Conservation (phyloP, 2,888 invertebrate genomes). For the Salticus scenicus region DNA sequence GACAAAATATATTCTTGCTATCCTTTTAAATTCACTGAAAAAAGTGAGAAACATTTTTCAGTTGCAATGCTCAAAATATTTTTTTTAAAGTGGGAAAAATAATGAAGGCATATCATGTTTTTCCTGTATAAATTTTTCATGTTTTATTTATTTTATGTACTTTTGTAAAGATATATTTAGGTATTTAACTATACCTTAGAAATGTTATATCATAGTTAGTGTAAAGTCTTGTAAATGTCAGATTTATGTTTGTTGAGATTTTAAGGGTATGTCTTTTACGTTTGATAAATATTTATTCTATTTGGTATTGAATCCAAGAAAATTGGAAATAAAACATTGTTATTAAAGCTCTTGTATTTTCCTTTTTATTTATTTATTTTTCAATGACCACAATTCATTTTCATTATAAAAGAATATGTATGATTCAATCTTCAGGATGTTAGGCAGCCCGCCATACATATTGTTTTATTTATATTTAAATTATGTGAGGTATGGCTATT, state of each 20-base stretch:
- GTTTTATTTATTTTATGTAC: background rate
- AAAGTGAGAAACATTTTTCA: background rate
- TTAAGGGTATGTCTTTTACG: background rate
- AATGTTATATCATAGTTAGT: background rate
- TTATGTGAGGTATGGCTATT: too few relatives aligned
- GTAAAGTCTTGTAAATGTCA: background rate
- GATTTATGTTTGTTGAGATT: background rate
- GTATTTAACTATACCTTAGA: background rate
- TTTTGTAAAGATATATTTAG: slow-evolving; percentile 11
- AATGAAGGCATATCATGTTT: background rate
- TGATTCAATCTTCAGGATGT: too few relatives aligned
- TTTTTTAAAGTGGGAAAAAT: background rate
- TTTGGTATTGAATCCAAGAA: background rate
- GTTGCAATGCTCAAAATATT: background rate
- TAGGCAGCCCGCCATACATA: too few relatives aligned
- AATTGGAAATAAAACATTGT: background rate
- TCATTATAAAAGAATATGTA: too few relatives aligned
- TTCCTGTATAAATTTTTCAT: background rate
- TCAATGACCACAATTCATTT: too few relatives aligned
- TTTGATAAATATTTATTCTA: background rate
- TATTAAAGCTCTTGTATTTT: too few relatives aligned
- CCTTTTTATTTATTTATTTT: too few relatives aligned
- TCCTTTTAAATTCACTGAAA: background rate
- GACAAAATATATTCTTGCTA: too few relatives aligned
- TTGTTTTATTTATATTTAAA: too few relatives aligned